phyloP scores from a whole-genome alignment of 2,888 invertebrate species.

The Vesta saturnalis region DNA sequence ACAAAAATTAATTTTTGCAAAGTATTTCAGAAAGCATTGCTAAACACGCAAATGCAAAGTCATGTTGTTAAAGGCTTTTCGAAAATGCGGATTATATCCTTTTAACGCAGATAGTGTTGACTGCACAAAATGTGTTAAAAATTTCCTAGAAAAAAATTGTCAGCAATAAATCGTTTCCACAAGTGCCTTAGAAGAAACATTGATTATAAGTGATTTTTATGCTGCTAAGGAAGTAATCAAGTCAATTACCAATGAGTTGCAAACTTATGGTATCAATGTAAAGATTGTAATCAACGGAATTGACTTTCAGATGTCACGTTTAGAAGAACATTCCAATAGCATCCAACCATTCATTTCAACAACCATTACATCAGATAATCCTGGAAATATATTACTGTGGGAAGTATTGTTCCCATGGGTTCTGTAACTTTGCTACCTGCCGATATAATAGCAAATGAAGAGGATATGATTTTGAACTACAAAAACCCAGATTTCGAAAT shows the following conservation, averaged over 20 bases:
- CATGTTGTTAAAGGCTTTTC: no score
- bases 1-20: conserved; percentile 6
- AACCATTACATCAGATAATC: neutral
- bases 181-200: conserved; percentile 6
- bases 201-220: neutral
- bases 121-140: conserved; percentile 10
- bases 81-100: conserved; percentile 4
- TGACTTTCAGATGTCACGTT: neutral
- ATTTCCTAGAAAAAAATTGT: neutral
- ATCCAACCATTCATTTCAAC: neutral
- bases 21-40: neutral
- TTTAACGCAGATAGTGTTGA: neutral
- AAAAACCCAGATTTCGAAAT: neutral
- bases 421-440: neutral
- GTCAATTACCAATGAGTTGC: neutral
- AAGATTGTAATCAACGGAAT: neutral
- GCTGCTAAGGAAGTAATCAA: neutral
- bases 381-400: neutral
- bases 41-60: no score
- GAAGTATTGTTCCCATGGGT: conserved; percentile 7
- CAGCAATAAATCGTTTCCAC: neutral
- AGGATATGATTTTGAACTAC: conserved; percentile 5
- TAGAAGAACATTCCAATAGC: neutral
- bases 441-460: neutral
- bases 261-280: conserved; percentile 5